Base-by-base conservation (phyloP, 2,888 invertebrate genomes). In the Melanostoma scalare region DNA sequence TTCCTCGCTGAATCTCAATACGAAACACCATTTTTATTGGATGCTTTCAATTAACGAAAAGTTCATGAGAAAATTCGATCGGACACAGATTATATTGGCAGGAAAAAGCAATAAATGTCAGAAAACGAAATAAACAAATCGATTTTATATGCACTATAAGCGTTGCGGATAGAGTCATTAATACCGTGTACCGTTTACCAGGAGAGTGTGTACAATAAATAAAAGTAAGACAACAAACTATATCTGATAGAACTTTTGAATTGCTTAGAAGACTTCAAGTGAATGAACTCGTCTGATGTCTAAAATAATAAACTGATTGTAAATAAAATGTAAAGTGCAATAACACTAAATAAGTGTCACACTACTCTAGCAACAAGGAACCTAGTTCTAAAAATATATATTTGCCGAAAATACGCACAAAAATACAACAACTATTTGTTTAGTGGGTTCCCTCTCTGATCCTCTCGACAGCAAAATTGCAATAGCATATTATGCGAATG, bases 21-120 rank as follows among this genome's bases (percentile, higher is more conserved):
- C 8, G 42, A 35, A 46, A 44, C 30, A 63, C 85, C 86, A 81
- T 86, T 87, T 86, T 86, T 81, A 85, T 85, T 86, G 86, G 85
- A 87, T 82, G 75, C 86, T 76, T 68, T 75, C 68, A 42, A 85
- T 20, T 20, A 86, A 75, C 80, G 71, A 77, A 46, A 52, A 60
- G 40, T 55, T 33, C 55, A 75, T 72, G 73, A 86, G 86, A 5
- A 75, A 85, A 82, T 63, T 55, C 30, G 74, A 50, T 61, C 58
- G 44, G 42, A 55, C n/a, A 20, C 31, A n/a, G 35, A 31, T 53
- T 60, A 44, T 44, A 78, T 72, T 80, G 60, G 50, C 67, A 71
- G 38, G 50, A 10, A 50, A 44, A 38, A 46, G 61, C 72, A 85
- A 85, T 85, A 56, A 85, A 63, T 72, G 75, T 58, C 78, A 30